phyloP scores from a whole-genome alignment of 2,888 invertebrate species.

The Caenorhabditis uteleia region DNA sequence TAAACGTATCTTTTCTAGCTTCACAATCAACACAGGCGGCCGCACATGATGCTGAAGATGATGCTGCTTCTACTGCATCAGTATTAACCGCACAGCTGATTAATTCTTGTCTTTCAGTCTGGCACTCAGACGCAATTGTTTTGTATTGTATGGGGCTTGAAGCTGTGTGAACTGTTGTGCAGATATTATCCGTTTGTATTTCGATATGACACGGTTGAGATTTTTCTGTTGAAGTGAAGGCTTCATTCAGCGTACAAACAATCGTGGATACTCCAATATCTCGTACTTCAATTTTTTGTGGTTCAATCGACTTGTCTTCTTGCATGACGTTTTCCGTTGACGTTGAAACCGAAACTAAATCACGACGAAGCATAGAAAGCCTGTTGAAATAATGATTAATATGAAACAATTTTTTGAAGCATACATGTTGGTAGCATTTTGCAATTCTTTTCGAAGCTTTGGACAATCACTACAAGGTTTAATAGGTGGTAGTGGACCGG shows the following conservation, averaged over 20 bases:
- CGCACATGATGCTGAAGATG: neutral
- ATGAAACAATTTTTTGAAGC: too few relatives aligned
- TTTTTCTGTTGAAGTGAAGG: slow-evolving; percentile 13
- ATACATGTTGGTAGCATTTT: neutral
- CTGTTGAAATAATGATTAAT: too few relatives aligned
- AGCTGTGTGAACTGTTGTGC: slow-evolving; percentile 15
- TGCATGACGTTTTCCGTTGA: neutral
- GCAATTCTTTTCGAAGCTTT: slow-evolving; percentile 24
- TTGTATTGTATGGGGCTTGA: too few relatives aligned
- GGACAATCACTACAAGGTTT: slow-evolving; percentile 57
- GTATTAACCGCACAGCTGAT: too few relatives aligned
- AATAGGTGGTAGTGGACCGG: slow-evolving; percentile 53
- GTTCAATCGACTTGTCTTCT: slow-evolving; percentile 1
- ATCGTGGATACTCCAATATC: slow-evolving; percentile 29
- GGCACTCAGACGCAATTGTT: slow-evolving; percentile 16
- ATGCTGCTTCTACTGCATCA: neutral
- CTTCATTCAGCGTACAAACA: slow-evolving; percentile 8
- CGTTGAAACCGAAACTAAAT: neutral
- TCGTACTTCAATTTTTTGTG: slow-evolving; percentile 1
- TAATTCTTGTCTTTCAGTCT: neutral
- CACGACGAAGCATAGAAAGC: neutral
- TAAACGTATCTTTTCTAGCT: slow-evolving; percentile 36
- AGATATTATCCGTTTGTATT: slow-evolving; percentile 12
- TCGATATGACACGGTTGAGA: slow-evolving; percentile 4
- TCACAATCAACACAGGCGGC: slow-evolving; percentile 34